Evolutionary conservation across 1,140 invertebrate genomes (phyloP).

Genomic region (Pentalonia nigronervosa): DNA sequence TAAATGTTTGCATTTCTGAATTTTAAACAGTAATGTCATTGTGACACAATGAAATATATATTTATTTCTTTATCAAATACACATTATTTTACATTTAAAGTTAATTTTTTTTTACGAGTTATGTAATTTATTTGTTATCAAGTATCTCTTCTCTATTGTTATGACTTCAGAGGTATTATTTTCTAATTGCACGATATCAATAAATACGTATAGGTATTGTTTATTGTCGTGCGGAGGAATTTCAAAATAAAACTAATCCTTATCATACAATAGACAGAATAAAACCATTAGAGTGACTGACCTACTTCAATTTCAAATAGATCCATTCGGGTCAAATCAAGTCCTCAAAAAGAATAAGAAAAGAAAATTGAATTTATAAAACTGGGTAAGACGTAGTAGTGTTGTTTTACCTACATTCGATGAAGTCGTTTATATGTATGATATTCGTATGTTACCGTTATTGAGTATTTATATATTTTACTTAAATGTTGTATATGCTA

Average conservation of each 20-base stretch:
- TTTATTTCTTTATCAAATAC: neutral
- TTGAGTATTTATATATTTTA: neutral
- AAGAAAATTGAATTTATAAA: neutral
- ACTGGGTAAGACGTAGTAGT: neutral
- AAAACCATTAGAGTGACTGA: constrained; percentile 12
- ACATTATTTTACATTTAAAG: constrained; percentile 3
- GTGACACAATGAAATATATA: neutral
- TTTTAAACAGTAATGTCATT: neutral
- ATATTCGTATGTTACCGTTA: neutral
- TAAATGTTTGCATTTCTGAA: neutral
- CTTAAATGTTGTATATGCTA: neutral
- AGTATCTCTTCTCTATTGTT: neutral
- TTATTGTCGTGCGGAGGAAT: neutral
- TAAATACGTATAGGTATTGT: neutral
- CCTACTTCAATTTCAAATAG: neutral
- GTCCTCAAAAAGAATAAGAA: neutral
- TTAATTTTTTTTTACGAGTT: neutral
- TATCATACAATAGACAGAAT: neutral
- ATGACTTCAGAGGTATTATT: neutral
- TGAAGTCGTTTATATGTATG: neutral
- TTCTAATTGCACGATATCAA: neutral
- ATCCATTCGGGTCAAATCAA: neutral
- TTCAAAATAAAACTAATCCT: constrained; percentile 8
- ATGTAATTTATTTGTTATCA: neutral
- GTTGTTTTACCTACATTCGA: neutral